Evolutionary conservation across 2,888 invertebrate species (phyloP).

Genomic region (Agrenia bidenticulata): DNA sequence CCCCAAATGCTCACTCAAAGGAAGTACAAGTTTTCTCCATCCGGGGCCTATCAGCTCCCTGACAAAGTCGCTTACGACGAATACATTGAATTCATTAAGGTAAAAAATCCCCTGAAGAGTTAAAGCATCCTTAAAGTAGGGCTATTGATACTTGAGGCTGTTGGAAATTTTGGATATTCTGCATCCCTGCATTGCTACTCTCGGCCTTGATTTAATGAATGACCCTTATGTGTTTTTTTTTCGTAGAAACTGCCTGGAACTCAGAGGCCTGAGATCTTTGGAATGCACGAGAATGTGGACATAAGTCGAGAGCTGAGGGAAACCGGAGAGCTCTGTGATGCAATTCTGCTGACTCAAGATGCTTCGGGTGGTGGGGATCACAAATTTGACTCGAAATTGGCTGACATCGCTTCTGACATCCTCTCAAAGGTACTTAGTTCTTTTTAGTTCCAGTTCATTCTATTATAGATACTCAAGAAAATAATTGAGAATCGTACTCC

Average conservation of each 20-base stretch:
- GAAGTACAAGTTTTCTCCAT: conserved; percentile 36
- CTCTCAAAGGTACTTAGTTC: conserved; percentile 56
- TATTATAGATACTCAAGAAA: no score
- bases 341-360: conserved; percentile 26
- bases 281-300: conserved; percentile 89
- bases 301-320: conserved; percentile 89
- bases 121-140: no score
- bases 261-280: conserved; percentile 82
- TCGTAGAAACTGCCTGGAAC: conserved; percentile 65
- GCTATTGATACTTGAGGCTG: no score
- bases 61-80: conserved; percentile 21
- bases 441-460: no score
- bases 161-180: no score
- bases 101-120: no score
- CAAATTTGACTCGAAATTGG: conserved; percentile 20
- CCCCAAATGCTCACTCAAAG: conserved; percentile 20
- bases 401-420: conserved; percentile 31
- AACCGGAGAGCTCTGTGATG: conserved; percentile 36
- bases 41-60: conserved; percentile 37
- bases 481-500: no score
- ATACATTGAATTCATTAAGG: conserved; percentile 27
- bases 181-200: no score
- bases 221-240: no score
- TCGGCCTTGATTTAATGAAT: no score
- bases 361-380: conserved; percentile 23